Base-by-base conservation (phyloP, 1,140 invertebrate genomes). In the Brachionus asplanchnoidis region DNA sequence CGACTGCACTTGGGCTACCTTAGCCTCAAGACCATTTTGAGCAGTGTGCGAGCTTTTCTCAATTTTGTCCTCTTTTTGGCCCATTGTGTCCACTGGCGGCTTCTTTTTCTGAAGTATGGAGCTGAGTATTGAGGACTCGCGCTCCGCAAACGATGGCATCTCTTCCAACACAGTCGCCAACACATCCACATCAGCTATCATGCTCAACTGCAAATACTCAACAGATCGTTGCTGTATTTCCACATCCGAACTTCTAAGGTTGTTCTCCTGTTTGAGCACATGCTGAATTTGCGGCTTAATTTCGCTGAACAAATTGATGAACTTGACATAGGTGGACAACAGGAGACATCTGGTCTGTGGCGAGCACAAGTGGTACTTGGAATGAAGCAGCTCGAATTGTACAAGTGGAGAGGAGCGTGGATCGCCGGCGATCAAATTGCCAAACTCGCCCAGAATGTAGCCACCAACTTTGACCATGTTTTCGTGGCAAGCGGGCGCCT, bases 381-480 rank as follows among this genome's bases (percentile, higher is more conserved):
- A 98, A 93, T 99, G 96, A 87, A 99, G 92, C 44, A 98, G 91
- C 90, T 97, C 95, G 91, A 99, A 98, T 90, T 98, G 97, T 85
- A 98, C 95, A 86, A 94, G 91, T 46, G 97, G 96, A 84, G 90
- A 91, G 50, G 97, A 99, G 77, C 97, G 92, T 83, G 95, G 94
- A 91, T 99, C 98, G 11, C 97, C 97, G 86, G 98, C 97, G 88
- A 99, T 99, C 26, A 99, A 92, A 91, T 99, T 99, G 36, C 98
- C 98, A 92, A 99, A 99, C 91, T 99, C 98, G 82, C 98, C 98
- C 56, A 99, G 92, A 87, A 99, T 99, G 87, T 99, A 99, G 32
- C 97, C 98, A 78, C 97, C 97, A 65, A 99, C 98, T 93, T 99
- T 99, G 0, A 99, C 97, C 97, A 99, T 99, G 90, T 99, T 99